phyloP scores from a whole-genome alignment of 2,113 vertebrate species.

The Excalfactoria chinensis region DNA sequence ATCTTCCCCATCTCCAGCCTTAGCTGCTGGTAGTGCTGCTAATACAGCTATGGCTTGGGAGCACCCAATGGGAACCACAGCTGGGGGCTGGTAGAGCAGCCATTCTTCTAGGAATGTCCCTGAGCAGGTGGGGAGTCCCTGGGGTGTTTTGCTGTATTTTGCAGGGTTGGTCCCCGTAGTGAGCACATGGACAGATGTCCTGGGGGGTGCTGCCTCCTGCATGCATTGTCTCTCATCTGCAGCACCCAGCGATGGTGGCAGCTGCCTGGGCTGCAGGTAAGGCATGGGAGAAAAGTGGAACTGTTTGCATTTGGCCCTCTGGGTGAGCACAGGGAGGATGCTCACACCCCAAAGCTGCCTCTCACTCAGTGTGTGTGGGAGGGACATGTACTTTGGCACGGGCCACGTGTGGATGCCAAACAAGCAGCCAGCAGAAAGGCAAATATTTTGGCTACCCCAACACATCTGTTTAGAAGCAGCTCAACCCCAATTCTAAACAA shows the following conservation, averaged over 20 bases:
- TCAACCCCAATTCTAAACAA: constrained; percentile 58
- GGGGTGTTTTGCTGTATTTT: neutral
- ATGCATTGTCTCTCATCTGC: neutral
- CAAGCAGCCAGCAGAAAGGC: constrained; percentile 30
- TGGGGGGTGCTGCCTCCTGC: neutral
- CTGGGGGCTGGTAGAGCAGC: neutral
- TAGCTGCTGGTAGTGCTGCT: neutral
- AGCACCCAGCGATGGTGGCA: accelerated
- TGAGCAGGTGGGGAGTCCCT: neutral
- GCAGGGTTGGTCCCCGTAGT: neutral
- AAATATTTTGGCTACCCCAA: constrained; percentile 60
- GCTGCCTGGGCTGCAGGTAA: neutral
- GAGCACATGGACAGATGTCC: neutral
- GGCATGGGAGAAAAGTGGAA: neutral
- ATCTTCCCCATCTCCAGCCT: neutral
- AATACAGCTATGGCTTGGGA: neutral
- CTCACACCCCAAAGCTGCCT: neutral
- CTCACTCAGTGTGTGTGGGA: neutral
- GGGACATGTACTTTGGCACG: neutral
- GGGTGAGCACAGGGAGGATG: neutral
- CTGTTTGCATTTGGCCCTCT: neutral
- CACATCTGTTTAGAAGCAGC: constrained; percentile 63
- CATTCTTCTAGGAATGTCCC: neutral
- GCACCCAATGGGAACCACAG: neutral
- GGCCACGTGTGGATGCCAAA: constrained; percentile 4